A percentile compares a stretch with the other conserved stretches of the same genome.
These are phyloP conservation scores for Drosophila sordidula DNA, from an alignment of 2,888 invertebrate species.

Conservation along the genomic window DNA sequence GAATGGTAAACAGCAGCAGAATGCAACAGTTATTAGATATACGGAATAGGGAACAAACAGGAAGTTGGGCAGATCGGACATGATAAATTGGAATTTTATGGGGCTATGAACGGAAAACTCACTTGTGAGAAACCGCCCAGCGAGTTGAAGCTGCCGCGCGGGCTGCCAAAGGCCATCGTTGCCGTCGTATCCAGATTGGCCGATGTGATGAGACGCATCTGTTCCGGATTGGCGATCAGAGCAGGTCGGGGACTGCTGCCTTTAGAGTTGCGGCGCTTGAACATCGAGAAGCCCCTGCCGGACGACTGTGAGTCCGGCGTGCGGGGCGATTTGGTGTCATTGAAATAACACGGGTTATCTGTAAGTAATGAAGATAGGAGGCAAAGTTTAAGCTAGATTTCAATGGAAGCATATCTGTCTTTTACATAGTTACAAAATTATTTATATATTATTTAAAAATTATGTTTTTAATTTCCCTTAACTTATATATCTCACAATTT, in stretches of 20 bases:
- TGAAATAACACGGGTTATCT: constrained; percentile 85
- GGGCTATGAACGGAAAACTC: constrained; percentile 51
- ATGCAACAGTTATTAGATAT: constrained; percentile 20
- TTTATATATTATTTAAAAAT: too few relatives aligned
- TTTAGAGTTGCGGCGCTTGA: constrained; percentile 84
- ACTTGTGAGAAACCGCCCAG: constrained; percentile 83
- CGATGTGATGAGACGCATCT: constrained; percentile 83
- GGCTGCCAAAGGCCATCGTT: constrained; percentile 83
- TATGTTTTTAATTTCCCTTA: too few relatives aligned
- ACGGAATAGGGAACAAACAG: constrained; percentile 45
- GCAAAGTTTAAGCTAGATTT: neutral
- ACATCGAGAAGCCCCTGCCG: constrained; percentile 83
- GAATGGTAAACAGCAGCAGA: constrained; percentile 36
- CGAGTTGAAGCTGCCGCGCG: constrained; percentile 84
- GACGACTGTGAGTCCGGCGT: constrained; percentile 84
- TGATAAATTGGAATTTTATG: constrained; percentile 66
- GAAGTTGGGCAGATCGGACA: constrained; percentile 72
- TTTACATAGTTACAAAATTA: too few relatives aligned
- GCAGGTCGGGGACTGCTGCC: constrained; percentile 81
- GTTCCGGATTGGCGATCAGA: constrained; percentile 73
- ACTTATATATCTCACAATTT: too few relatives aligned
- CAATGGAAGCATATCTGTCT: neutral
- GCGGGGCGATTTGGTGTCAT: constrained; percentile 84
- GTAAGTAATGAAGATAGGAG: constrained; percentile 34
- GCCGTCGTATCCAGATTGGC: constrained; percentile 84